Evolutionary conservation across 1,140 invertebrate species (phyloP), one percentile per base, ranked within the genome.

Genomic region (Platorchestia sp.): DNA sequence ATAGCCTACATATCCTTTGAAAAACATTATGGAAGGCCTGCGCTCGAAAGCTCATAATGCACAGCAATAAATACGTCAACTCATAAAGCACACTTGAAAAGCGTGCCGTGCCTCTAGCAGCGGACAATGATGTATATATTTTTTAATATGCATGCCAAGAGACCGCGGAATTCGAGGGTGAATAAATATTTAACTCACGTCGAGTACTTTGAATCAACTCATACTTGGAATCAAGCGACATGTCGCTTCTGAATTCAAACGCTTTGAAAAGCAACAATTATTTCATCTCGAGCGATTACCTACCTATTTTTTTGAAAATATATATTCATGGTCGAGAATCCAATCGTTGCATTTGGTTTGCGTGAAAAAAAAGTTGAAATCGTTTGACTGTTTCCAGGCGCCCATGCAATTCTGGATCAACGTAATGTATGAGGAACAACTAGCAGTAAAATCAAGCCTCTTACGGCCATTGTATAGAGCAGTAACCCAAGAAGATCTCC

Each of bases 71-170:
- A 75, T 75, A 75, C 59, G 14, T 75, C 59, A 75, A 75, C 59
- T 36, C 59, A 75, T 75, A 75, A 75, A 75, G 59, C 59, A 75
- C 27, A 75, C 10, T 45, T 90, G 87, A 90, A 90, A 90, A 90
- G 41, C 87, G 87, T 90, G 87, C 44, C 87, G 14, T 42, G 44
- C 87, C 87, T 45, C 87, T 90, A 5, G 87, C 87, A 44, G 87
- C 10, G 87, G 87, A 90, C 87, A 90, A 90, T 90, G 87, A 90
- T 90, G 87, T 90, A 90, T 90, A 90, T 90, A 90, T 90, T 42
- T 42, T 90, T 90, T 90, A 90, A 90, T 90, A 90, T 90, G 44
- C 44, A 42, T 42, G 87, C 44, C 87, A 19, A 1, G 27, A 75
- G 59, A 75, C 36, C 36, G 59, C 27, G 59, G 59, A 19, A 22